Percentiles rank a stretch among this genome's conserved stretches.
Conservation (phyloP, 2,113 vertebrate genomes). For the Pangasianodon gigas region DNA sequence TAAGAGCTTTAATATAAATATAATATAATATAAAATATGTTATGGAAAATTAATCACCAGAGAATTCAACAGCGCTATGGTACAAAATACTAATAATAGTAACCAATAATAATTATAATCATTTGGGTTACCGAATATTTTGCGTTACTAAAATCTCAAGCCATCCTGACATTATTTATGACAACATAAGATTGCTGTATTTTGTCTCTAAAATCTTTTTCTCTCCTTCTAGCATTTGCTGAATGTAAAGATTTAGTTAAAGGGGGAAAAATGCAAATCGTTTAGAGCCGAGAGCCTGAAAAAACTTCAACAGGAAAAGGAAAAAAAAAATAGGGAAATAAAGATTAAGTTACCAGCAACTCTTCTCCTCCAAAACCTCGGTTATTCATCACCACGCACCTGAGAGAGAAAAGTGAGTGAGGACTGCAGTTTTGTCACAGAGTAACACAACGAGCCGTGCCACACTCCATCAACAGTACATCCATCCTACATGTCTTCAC, state of each 20-base stretch:
- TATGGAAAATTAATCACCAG: no score
- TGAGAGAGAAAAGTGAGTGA: constrained; percentile 49
- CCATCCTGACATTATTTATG: no score
- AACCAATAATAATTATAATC: no score
- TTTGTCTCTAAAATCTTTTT: no score
- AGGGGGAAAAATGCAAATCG: no score
- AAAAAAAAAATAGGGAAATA: background rate
- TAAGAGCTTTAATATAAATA: background rate
- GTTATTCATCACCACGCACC: constrained; percentile 83
- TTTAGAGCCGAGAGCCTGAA: no score
- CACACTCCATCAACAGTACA: background rate
- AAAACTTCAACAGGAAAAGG: background rate
- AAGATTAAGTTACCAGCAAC: constrained; percentile 72
- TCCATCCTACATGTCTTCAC: no score
- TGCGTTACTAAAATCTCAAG: no score
- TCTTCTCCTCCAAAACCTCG: constrained; percentile 78
- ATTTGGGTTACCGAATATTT: no score
- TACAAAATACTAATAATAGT: background rate
- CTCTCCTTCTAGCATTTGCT: no score
- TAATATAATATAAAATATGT: background rate
- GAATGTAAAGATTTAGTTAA: background rate
- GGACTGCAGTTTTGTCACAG: background rate
- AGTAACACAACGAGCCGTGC: background rate
- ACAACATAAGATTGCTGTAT: background rate
- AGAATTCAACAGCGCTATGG: background rate